phyloP scores from a whole-genome alignment of 2,888 invertebrate genomes.

The Drosophila prolongata region DNA sequence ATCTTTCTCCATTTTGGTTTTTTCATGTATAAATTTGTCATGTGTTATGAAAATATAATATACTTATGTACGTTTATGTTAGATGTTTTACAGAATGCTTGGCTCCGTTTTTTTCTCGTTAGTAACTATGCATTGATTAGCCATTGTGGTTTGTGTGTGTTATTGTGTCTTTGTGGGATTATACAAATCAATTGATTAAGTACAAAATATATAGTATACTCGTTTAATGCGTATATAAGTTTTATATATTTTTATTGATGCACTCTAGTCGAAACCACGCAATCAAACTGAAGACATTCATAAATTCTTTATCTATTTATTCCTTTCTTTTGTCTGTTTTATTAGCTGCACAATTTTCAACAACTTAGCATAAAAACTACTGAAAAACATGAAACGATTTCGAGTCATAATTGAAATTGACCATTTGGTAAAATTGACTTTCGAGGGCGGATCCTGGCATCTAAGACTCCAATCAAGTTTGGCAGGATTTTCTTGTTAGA shows the following conservation, averaged over 20 bases:
- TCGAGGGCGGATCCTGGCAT: conserved; percentile 52
- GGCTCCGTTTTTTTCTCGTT: conserved; percentile 64
- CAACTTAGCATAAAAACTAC: conserved; percentile 68
- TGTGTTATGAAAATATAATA: conserved; percentile 79
- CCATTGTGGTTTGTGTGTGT: conserved; percentile 54
- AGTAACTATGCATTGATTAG: conserved; percentile 76
- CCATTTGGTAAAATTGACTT: conserved; percentile 64
- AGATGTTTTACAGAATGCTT: conserved; percentile 80
- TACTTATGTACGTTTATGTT: conserved; percentile 72
- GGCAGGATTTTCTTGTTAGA: not conserved
- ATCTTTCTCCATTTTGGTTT: conserved; percentile 42
- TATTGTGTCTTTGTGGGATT: conserved; percentile 44
- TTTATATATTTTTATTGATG: conserved; percentile 40
- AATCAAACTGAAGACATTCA: conserved; percentile 72
- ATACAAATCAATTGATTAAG: conserved; percentile 69
- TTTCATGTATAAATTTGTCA: conserved; percentile 78
- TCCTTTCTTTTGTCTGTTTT: conserved; percentile 20
- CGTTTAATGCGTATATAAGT: conserved; percentile 41
- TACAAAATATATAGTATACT: conserved; percentile 63
- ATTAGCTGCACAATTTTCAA: conserved; percentile 62
- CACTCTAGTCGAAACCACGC: conserved; percentile 74
- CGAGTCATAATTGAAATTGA: conserved; percentile 46
- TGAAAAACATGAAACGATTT: conserved; percentile 60
- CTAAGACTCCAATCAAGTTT: not conserved
- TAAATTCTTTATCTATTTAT: conserved; percentile 55